Evolutionary conservation across 2,113 vertebrate genomes (phyloP).

Genomic region (Caranx ignobilis): DNA sequence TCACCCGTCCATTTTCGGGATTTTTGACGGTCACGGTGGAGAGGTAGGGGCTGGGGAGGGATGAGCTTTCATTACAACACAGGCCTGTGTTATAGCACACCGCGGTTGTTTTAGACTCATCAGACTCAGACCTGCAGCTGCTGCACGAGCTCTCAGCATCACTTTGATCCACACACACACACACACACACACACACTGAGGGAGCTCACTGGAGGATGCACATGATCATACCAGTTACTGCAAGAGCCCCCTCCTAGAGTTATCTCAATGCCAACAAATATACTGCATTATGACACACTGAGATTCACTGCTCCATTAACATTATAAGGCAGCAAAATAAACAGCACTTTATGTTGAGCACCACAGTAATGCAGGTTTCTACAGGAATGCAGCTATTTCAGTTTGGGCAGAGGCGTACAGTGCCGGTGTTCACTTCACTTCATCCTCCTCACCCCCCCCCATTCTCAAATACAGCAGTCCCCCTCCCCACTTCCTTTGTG

Average conservation of each 20-base stretch:
- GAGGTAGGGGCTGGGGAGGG: constrained; percentile 86
- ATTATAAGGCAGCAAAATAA: background rate
- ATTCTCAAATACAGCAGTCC: constrained; percentile 11
- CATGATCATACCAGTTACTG: background rate
- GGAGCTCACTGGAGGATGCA: background rate
- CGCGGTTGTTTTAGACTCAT: constrained; percentile 2
- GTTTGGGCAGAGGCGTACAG: background rate
- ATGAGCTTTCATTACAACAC: background rate
- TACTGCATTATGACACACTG: background rate
- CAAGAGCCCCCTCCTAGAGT: background rate
- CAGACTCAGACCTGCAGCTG: background rate
- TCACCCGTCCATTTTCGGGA: constrained; percentile 96
- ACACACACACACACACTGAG: no score
- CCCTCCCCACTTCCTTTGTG: constrained; percentile 40
- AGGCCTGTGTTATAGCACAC: background rate
- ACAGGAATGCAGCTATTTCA: background rate
- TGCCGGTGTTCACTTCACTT: background rate
- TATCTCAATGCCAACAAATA: background rate
- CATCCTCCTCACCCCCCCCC: background rate
- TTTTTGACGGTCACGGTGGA: constrained; percentile 98
- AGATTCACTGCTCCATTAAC: background rate
- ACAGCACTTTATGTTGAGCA: background rate
- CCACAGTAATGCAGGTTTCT: background rate
- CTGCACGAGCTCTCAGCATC: constrained; percentile 8
- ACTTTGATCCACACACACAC: background rate